A percentile compares a stretch with the other conserved stretches of the same genome.
Conservation (phyloP, 2,888 invertebrate genomes). For the Palloptera scutellata region DNA sequence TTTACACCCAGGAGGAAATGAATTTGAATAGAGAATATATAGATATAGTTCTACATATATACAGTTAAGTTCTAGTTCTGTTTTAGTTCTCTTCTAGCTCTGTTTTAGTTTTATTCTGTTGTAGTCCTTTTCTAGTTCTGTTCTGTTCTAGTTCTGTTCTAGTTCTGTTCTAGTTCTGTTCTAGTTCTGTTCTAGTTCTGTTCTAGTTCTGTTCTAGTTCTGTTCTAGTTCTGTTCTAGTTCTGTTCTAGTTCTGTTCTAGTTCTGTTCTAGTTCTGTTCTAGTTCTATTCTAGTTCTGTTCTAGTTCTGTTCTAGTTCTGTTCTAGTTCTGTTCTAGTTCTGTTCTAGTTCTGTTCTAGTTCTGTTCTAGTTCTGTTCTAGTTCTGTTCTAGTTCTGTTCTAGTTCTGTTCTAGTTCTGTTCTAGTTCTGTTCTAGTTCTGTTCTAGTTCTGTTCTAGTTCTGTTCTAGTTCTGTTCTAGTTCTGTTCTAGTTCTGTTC, state of each 20-base stretch:
- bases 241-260: not conserved
- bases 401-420: not conserved
- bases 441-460: too few species aligned
- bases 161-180: too few species aligned
- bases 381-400: not conserved
- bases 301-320: not conserved
- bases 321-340: slow-evolving; percentile 5
- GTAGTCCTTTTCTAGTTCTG: too few species aligned
- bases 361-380: not conserved
- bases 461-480: too few species aligned
- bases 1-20: too few species aligned
- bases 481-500: too few species aligned
- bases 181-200: not conserved
- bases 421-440: not conserved
- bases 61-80: too few species aligned
- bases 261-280: not conserved
- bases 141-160: not conserved
- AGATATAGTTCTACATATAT: too few species aligned
- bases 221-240: not conserved
- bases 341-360: not conserved
- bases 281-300: not conserved
- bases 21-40: too few species aligned
- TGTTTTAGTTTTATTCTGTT: too few species aligned
- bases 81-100: too few species aligned
- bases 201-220: not conserved